Percentiles rank a stretch among this genome's conserved stretches.
These are phyloP conservation scores for Dinocampus coccinellae DNA, from an alignment of 2,888 invertebrate species.

Conservation along the genomic window DNA sequence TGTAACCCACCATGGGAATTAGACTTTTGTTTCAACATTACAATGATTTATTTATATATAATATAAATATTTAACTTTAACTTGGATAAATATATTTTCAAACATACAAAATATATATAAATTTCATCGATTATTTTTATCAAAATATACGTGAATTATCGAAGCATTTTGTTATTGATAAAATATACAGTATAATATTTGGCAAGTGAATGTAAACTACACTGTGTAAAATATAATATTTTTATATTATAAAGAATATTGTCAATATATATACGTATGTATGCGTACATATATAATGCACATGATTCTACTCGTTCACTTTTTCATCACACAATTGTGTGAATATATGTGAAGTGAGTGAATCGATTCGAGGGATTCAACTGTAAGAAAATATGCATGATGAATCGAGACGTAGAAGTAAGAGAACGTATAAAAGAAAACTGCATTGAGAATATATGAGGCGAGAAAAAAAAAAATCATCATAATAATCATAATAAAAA, in stretches of 20 bases:
- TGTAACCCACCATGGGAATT: constrained; percentile 16
- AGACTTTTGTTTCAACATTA: constrained; percentile 20
- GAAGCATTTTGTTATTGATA: no score
- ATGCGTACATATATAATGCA: neutral
- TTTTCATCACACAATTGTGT: neutral
- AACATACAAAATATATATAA: no score
- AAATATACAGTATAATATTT: no score
- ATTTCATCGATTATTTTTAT: no score
- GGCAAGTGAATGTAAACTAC: neutral
- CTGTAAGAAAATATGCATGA: constrained; percentile 21
- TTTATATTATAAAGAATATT: neutral
- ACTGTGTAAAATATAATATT: neutral
- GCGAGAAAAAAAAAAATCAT: neutral
- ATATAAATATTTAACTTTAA: no score
- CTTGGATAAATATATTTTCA: no score
- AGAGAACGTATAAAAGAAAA: constrained; percentile 13
- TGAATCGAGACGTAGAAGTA: constrained; percentile 18
- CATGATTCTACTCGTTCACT: neutral
- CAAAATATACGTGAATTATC: no score
- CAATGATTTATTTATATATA: neutral
- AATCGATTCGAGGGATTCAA: constrained; percentile 4
- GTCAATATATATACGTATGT: neutral
- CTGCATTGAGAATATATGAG: neutral
- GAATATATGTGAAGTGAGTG: neutral
- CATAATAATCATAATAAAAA: no score